These are phyloP conservation scores for Lithobates sylvaticus DNA, from an alignment of 2,797 vertebrate genomes.

Conservation along the genomic window DNA sequence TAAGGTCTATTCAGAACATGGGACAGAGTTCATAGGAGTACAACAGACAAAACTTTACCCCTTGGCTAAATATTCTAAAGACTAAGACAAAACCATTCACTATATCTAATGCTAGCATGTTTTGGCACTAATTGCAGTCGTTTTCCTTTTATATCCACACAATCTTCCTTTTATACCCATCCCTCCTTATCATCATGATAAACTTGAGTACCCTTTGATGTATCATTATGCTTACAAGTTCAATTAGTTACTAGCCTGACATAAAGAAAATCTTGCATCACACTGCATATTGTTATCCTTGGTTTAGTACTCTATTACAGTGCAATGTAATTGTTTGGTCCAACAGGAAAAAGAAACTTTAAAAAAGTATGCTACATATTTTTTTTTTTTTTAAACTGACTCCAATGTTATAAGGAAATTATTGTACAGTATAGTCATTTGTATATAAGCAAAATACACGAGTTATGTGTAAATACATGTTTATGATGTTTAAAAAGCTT, in stretches of 20 bases:
- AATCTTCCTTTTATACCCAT: conserved; percentile 23
- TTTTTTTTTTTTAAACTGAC: not conserved
- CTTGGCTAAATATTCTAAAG: not conserved
- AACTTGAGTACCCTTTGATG: conserved; percentile 43
- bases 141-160: conserved; percentile 4
- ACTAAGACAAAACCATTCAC: not conserved
- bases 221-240: conserved; percentile 37
- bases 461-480: too few relatives aligned
- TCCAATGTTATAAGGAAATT: too few relatives aligned
- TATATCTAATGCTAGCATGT: not conserved
- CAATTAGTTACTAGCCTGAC: conserved; percentile 37
- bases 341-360: not conserved
- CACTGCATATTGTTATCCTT: conserved; percentile 21
- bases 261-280: conserved; percentile 30
- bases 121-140: conserved; percentile 12
- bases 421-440: too few relatives aligned
- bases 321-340: not conserved
- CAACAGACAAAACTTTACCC: not conserved
- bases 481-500: too few relatives aligned
- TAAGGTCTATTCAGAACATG: not conserved
- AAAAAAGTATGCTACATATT: not conserved
- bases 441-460: too few relatives aligned
- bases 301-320: not conserved
- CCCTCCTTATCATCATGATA: conserved; percentile 28
- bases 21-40: not conserved